Conservation (phyloP, 2,888 invertebrate genomes). For the Chaetoderma sp. region DNA sequence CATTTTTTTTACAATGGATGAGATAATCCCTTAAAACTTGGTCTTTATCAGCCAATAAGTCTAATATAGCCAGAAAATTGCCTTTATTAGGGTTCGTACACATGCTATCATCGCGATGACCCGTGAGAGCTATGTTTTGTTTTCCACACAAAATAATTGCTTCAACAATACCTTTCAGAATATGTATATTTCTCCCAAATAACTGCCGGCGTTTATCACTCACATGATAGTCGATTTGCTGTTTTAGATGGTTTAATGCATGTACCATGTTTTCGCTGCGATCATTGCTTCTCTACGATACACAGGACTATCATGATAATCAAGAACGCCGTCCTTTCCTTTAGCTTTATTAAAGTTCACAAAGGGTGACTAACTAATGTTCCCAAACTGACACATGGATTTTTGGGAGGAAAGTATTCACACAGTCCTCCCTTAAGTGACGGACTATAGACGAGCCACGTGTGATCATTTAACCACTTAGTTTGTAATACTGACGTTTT, state of each 20-base stretch:
- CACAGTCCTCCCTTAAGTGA: background rate
- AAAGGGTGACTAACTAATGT: background rate
- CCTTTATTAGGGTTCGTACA: constrained; percentile 1
- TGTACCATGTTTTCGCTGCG: background rate
- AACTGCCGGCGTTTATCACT: background rate
- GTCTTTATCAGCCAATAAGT: constrained; percentile 21
- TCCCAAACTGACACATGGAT: no score
- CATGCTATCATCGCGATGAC: constrained; percentile 19
- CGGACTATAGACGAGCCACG: background rate
- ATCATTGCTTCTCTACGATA: background rate
- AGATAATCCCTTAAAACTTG: constrained; percentile 23
- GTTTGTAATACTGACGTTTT: no score
- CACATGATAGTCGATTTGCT: background rate
- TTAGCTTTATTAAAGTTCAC: background rate
- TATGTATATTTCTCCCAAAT: constrained; percentile 22
- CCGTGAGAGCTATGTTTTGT: constrained; percentile 32
- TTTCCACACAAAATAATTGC: constrained; percentile 33
- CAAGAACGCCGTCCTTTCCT: background rate
- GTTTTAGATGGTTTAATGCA: background rate
- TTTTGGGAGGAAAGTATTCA: background rate
- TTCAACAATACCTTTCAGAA: constrained; percentile 27
- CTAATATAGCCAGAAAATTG: constrained; percentile 32
- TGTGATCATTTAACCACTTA: background rate
- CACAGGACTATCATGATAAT: background rate
- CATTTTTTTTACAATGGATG: constrained; percentile 10